Evolutionary conservation across 2,113 vertebrate species (phyloP).

Genomic region (Porphyrio hochstetteri): DNA sequence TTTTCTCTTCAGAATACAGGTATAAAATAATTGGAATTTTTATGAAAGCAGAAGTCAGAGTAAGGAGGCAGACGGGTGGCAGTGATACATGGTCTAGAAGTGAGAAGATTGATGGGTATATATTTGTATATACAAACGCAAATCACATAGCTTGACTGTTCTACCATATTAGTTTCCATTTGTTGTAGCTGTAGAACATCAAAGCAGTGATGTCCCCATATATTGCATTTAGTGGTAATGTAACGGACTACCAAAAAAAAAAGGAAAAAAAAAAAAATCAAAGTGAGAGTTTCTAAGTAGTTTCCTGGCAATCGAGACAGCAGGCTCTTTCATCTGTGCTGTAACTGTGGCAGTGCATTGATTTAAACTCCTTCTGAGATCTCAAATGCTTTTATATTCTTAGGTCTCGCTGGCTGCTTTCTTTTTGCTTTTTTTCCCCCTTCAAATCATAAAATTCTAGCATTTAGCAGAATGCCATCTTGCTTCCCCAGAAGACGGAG

Average conservation of each 20-base stretch:
- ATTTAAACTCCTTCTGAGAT: constrained; percentile 87
- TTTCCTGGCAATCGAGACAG: constrained; percentile 86
- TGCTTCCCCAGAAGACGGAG: constrained; percentile 64
- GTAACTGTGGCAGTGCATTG: constrained; percentile 84
- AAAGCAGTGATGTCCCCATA: constrained; percentile 79
- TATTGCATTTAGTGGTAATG: constrained; percentile 84
- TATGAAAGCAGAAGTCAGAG: constrained; percentile 38
- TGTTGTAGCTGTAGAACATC: constrained; percentile 77
- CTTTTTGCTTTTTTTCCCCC: constrained; percentile 32
- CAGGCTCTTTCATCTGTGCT: constrained; percentile 83
- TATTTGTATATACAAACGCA: constrained; percentile 69
- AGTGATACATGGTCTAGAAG: not conserved
- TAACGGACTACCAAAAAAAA: constrained; percentile 73
- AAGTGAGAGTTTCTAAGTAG: constrained; percentile 87
- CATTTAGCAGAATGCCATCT: constrained; percentile 77
- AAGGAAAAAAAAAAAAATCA: constrained; percentile 74
- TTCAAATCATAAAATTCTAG: constrained; percentile 79
- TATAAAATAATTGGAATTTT: constrained; percentile 49
- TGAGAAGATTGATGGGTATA: constrained; percentile 42
- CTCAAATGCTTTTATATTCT: constrained; percentile 84
- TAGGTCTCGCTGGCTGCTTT: constrained; percentile 71
- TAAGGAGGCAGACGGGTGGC: constrained; percentile 38
- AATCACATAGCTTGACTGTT: constrained; percentile 66
- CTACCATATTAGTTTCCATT: constrained; percentile 78
- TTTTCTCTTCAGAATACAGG: constrained; percentile 3